A percentile compares a stretch with the other conserved stretches of the same genome.
Conservation (phyloP, 2,113 vertebrate genomes). For the Mormoops blainvillei region DNA sequence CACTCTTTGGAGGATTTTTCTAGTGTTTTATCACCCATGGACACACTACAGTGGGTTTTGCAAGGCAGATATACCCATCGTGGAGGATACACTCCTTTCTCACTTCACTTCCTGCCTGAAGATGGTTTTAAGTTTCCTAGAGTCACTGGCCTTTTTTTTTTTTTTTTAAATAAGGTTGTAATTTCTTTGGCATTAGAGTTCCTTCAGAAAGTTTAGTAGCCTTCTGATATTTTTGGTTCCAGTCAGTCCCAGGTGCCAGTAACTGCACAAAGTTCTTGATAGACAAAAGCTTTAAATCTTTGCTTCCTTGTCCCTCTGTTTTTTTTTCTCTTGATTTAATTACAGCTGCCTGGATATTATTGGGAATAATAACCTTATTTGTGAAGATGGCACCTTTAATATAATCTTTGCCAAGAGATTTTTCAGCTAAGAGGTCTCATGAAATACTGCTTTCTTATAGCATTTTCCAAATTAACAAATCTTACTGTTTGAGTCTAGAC, state of each 20-base stretch:
- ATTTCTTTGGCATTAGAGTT: background rate
- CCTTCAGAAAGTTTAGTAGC: background rate
- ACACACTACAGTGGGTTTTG: background rate
- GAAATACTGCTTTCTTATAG: background rate
- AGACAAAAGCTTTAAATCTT: background rate
- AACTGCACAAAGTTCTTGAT: background rate
- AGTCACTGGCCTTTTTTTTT: background rate
- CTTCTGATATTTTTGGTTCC: background rate
- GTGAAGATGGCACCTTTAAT: background rate
- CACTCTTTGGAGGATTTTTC: background rate
- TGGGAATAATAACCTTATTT: background rate
- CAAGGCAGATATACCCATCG: rapidly evolving
- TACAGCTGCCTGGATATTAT: background rate
- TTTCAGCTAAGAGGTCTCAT: background rate
- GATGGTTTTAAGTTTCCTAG: background rate
- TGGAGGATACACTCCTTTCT: background rate
- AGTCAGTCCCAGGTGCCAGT: background rate
- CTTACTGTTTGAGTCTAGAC: background rate
- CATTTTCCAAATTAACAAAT: background rate
- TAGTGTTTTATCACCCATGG: background rate
- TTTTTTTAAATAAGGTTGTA: background rate
- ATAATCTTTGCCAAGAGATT: background rate
- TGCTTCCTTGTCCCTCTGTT: background rate
- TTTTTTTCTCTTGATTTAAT: background rate
- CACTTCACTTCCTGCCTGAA: background rate